Evolutionary conservation across 1,140 invertebrate genomes (phyloP).

Genomic region (Cydia pomonella): DNA sequence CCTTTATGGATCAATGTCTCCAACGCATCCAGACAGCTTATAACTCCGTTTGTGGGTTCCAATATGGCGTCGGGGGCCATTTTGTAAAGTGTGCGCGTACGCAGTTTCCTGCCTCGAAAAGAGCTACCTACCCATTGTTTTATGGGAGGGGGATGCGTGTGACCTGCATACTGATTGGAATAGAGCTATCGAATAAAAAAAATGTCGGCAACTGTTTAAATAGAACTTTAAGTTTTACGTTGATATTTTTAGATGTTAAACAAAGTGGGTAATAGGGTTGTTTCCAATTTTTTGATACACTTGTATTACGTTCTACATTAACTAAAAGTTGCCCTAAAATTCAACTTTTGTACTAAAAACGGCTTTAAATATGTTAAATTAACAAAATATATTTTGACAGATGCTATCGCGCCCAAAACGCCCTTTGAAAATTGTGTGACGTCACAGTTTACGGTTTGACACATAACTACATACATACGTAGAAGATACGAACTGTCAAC

Average conservation of each 20-base stretch:
- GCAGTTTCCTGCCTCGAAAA: slow-evolving; percentile 73
- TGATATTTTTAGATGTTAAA: background rate
- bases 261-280: background rate
- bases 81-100: slow-evolving; percentile 70
- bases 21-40: slow-evolving; percentile 67
- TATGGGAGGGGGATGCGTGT: slow-evolving; percentile 66
- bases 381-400: no score
- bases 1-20: slow-evolving; percentile 71
- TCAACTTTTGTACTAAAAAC: no score
- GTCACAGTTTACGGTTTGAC: no score
- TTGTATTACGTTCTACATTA: no score
- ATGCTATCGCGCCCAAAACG: no score
- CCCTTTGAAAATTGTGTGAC: no score
- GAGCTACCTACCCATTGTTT: slow-evolving; percentile 76
- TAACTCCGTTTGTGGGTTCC: slow-evolving; percentile 50
- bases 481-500: no score
- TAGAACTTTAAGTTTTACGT: background rate
- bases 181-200: slow-evolving; percentile 63
- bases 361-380: no score
- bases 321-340: no score
- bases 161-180: slow-evolving; percentile 59
- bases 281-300: no score
- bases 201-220: slow-evolving; percentile 41
- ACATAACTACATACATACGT: no score
- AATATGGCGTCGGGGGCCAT: slow-evolving; percentile 60